Evolutionary conservation across 2,113 vertebrate genomes (phyloP).

Genomic region (Ictalurus punctatus): DNA sequence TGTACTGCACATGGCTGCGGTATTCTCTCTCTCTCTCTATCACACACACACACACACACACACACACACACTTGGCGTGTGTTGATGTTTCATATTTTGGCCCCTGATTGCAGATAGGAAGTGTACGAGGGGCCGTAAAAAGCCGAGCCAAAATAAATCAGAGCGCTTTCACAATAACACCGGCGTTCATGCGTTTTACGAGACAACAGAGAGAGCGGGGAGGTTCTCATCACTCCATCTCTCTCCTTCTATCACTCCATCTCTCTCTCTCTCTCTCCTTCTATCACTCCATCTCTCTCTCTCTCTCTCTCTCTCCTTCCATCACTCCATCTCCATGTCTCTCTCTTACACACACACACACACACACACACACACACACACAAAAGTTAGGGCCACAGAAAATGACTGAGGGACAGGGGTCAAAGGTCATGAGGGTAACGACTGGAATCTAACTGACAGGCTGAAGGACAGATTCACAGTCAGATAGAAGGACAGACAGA

Average conservation of each 20-base stretch:
- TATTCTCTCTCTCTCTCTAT: conserved; percentile 49
- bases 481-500: background rate
- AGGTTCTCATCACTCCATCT: background rate
- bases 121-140: conserved; percentile 76
- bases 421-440: background rate
- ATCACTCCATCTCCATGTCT: no score
- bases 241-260: background rate
- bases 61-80: conserved; percentile 66
- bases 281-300: background rate
- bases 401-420: background rate
- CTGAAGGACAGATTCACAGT: background rate
- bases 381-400: background rate
- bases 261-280: background rate
- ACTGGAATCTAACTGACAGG: background rate
- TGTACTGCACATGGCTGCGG: conserved; percentile 73
- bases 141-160: conserved; percentile 77
- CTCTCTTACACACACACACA: no score
- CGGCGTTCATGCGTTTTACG: conserved; percentile 69
- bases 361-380: background rate
- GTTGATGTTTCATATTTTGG: conserved; percentile 75
- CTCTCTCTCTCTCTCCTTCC: background rate
- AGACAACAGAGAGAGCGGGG: conserved; percentile 52
- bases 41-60: background rate
- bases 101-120: conserved; percentile 75
- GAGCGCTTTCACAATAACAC: conserved; percentile 73